Conservation (phyloP, 2,797 vertebrate genomes). For the Gymnothorax reevesii region DNA sequence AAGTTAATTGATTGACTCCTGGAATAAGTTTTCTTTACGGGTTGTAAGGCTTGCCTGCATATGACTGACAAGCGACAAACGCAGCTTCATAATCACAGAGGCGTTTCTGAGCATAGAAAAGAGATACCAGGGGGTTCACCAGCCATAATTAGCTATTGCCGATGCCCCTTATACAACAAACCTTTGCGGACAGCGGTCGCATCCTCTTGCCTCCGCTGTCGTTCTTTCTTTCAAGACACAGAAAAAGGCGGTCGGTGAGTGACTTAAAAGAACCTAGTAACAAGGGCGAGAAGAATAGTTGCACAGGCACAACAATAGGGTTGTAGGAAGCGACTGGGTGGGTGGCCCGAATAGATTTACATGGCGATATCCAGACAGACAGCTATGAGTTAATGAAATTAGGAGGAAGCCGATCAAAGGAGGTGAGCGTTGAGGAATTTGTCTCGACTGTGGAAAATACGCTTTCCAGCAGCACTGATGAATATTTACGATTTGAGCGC, state of each 20-base stretch:
- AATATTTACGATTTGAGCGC: constrained; percentile 2
- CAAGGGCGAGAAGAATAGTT: constrained; percentile 48
- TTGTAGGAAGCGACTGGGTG: constrained; percentile 53
- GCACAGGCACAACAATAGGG: constrained; percentile 52
- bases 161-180: constrained; percentile 41
- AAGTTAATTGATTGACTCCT: constrained; percentile 58
- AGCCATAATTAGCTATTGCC: constrained; percentile 46
- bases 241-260: constrained; percentile 56
- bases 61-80: constrained; percentile 41
- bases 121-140: constrained; percentile 35
- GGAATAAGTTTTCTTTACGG: constrained; percentile 46
- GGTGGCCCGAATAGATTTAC: constrained; percentile 60
- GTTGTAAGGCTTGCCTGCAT: constrained; percentile 31
- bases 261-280: constrained; percentile 55
- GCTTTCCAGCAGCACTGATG: not conserved
- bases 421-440: constrained; percentile 29
- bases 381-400: constrained; percentile 44
- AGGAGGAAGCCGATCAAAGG: constrained; percentile 31
- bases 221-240: constrained; percentile 46
- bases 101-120: constrained; percentile 43
- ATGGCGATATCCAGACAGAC: constrained; percentile 43
- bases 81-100: constrained; percentile 47
- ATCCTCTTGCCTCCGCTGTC: constrained; percentile 47
- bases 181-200: constrained; percentile 46
- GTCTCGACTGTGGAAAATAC: not conserved